Conservation (phyloP, 1,140 invertebrate species). For the Penaeus chinensis region DNA sequence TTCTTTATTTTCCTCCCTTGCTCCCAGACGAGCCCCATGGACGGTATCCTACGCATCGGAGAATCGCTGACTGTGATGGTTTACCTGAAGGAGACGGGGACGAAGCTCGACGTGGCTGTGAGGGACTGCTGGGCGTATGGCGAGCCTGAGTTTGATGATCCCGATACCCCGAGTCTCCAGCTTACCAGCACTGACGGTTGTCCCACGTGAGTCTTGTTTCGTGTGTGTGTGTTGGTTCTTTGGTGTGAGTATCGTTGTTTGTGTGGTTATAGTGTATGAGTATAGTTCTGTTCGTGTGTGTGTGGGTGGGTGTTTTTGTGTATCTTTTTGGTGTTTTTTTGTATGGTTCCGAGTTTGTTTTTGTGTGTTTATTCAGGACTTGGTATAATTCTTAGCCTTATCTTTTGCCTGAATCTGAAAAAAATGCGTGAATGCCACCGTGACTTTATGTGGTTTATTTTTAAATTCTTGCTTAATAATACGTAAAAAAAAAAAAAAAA, state of each 20-base stretch:
- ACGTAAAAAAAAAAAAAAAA: too few relatives aligned
- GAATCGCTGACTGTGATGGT: slow-evolving; percentile 78
- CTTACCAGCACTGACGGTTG: slow-evolving; percentile 77
- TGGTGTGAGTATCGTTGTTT: too few relatives aligned
- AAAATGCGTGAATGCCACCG: too few relatives aligned
- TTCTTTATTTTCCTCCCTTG: background rate
- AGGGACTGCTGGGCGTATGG: slow-evolving; percentile 81
- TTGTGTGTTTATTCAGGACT: too few relatives aligned
- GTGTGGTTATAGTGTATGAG: too few relatives aligned
- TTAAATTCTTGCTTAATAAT: too few relatives aligned
- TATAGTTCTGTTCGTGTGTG: background rate
- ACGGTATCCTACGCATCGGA: slow-evolving; percentile 68
- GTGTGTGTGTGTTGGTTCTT: too few relatives aligned
- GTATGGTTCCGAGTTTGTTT: too few relatives aligned
- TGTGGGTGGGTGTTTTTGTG: background rate
- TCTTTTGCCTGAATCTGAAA: too few relatives aligned
- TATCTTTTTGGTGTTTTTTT: background rate
- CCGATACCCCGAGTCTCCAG: slow-evolving; percentile 74
- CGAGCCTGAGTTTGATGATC: slow-evolving; percentile 74
- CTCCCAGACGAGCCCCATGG: slow-evolving; percentile 43
- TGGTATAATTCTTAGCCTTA: too few relatives aligned
- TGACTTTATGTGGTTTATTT: too few relatives aligned
- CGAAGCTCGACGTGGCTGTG: slow-evolving; percentile 76
- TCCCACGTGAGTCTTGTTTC: slow-evolving; percentile 71
- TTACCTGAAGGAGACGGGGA: slow-evolving; percentile 76